Percentiles rank a stretch among this genome's conserved stretches.
phyloP scores from a whole-genome alignment of 2,888 invertebrate genomes.

The Troides helena region DNA sequence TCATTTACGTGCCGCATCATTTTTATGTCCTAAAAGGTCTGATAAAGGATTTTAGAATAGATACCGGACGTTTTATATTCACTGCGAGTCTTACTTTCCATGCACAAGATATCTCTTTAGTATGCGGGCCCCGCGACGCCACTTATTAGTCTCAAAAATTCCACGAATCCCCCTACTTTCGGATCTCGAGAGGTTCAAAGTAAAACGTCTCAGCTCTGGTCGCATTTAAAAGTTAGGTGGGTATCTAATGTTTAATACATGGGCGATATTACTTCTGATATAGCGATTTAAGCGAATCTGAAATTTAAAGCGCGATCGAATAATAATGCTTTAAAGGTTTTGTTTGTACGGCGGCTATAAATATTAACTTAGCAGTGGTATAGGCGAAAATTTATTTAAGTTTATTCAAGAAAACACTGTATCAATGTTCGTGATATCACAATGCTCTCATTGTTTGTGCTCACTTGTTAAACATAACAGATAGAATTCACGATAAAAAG shows the following conservation, averaged over 20 bases:
- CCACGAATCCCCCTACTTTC: slow-evolving; percentile 60
- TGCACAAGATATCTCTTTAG: slow-evolving; percentile 70
- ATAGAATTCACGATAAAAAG: slow-evolving; percentile 33
- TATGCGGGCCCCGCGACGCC: slow-evolving; percentile 69
- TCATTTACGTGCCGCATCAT: slow-evolving; percentile 29
- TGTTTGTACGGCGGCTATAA: slow-evolving; percentile 69
- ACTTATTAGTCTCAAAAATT: slow-evolving; percentile 79
- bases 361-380: slow-evolving; percentile 63
- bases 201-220: slow-evolving; percentile 57
- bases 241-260: slow-evolving; percentile 76
- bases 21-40: slow-evolving; percentile 45
- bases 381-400: slow-evolving; percentile 54
- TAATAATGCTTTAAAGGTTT: slow-evolving; percentile 69
- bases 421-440: slow-evolving; percentile 29
- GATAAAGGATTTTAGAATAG: slow-evolving; percentile 64
- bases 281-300: slow-evolving; percentile 76
- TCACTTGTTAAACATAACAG: slow-evolving; percentile 21
- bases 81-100: slow-evolving; percentile 63
- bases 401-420: slow-evolving; percentile 31
- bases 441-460: slow-evolving; percentile 27
- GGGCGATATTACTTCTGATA: slow-evolving; percentile 77
- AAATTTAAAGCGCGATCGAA: slow-evolving; percentile 77
- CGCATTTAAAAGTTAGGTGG: slow-evolving; percentile 68
- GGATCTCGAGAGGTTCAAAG: slow-evolving; percentile 54
- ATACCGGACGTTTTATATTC: slow-evolving; percentile 70